Conservation (phyloP, 2,888 invertebrate genomes). For the Silvanus unidentatus region DNA sequence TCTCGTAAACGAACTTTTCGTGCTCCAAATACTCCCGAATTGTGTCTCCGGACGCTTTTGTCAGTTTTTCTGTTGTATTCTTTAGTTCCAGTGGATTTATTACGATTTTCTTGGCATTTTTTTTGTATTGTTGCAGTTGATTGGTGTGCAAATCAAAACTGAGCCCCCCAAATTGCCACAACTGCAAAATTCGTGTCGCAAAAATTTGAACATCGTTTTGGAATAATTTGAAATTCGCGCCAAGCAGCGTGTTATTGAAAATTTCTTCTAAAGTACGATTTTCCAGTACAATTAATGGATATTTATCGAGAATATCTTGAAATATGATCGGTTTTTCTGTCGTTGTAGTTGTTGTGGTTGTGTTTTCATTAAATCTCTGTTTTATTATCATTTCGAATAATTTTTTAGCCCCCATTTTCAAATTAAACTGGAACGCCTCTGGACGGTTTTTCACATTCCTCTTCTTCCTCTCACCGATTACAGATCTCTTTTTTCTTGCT, state of each 20-base stretch:
- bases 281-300: slow-evolving; percentile 47
- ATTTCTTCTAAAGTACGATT: slow-evolving; percentile 44
- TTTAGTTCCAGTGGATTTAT: neutral
- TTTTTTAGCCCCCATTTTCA: slow-evolving; percentile 15
- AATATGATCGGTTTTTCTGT: slow-evolving; percentile 8
- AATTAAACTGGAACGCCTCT: slow-evolving; percentile 12
- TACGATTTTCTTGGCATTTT: neutral
- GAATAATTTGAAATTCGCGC: slow-evolving; percentile 48
- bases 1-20: slow-evolving; percentile 17
- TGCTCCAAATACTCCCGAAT: slow-evolving; percentile 11
- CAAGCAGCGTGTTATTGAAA: slow-evolving; percentile 50
- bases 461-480: slow-evolving; percentile 6
- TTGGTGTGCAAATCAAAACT: slow-evolving; percentile 26
- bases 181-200: slow-evolving; percentile 49
- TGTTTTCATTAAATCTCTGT: neutral
- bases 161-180: slow-evolving; percentile 55
- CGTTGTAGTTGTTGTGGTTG: slow-evolving; percentile 1
- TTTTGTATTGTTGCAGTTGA: slow-evolving; percentile 5
- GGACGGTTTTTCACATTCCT: slow-evolving; percentile 11
- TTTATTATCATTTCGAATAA: slow-evolving; percentile 15
- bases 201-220: slow-evolving; percentile 47
- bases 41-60: neutral
- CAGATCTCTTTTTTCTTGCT: slow-evolving; percentile 3
- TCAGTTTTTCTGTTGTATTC: neutral
- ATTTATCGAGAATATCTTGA: slow-evolving; percentile 26